These are phyloP conservation scores for Neelides folsomi DNA, from an alignment of 2,888 invertebrate genomes.

Conservation along the genomic window DNA sequence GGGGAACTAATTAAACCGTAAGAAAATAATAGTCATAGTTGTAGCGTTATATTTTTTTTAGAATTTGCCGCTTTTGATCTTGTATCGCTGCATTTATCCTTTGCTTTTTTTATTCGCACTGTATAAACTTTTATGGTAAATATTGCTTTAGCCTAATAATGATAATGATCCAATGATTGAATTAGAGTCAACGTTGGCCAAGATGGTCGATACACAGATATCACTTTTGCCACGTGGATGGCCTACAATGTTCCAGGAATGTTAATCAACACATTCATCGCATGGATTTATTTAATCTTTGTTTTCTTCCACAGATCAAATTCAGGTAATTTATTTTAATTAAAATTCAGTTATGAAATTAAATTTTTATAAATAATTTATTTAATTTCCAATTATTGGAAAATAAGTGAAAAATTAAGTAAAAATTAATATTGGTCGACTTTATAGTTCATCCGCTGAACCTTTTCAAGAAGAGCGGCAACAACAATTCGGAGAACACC, in stretches of 20 bases:
- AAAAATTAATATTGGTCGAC: too few species aligned
- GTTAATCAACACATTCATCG: slow-evolving; percentile 60
- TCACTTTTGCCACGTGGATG: slow-evolving; percentile 77
- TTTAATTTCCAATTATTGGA: too few species aligned
- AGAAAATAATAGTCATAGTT: too few species aligned
- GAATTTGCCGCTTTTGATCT: too few species aligned
- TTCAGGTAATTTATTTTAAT: not conserved
- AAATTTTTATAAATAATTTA: too few species aligned
- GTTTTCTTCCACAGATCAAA: slow-evolving; percentile 58
- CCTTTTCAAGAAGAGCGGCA: not conserved
- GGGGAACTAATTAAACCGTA: too few species aligned
- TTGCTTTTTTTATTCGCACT: too few species aligned
- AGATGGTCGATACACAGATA: slow-evolving; percentile 37
- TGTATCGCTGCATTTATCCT: too few species aligned
- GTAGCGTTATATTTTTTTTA: too few species aligned
- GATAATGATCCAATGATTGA: not conserved
- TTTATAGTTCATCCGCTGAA: not conserved
- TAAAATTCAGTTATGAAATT: not conserved
- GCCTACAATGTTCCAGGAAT: slow-evolving; percentile 71
- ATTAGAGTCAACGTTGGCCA: slow-evolving; percentile 19
- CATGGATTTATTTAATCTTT: slow-evolving; percentile 65
- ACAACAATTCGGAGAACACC: not conserved
- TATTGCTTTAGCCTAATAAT: not conserved
- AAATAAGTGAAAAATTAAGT: too few species aligned
- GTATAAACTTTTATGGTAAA: too few species aligned